Base-by-base conservation (phyloP, 2,113 vertebrate species). In the Brienomyrus longianalis region DNA sequence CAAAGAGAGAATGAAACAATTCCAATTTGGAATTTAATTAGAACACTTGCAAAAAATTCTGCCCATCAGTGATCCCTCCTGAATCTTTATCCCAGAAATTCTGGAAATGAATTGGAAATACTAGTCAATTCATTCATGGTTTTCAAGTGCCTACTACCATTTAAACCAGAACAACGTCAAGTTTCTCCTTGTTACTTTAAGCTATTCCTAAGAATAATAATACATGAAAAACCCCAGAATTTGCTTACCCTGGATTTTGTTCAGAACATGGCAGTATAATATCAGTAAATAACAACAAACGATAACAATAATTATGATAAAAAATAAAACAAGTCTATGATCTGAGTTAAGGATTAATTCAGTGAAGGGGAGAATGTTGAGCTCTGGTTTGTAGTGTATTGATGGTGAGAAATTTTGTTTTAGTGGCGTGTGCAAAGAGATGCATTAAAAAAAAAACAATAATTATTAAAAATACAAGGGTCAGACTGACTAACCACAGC, bases 191-290 rank as follows among this genome's bases (percentile, higher is more conserved):
- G 97, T 98, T 97, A 98, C 97, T 95, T 97, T 97, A 95, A 98
- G 97, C 97, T 99, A 99, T 99, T 99, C 98, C 98, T 98, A 98
- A 98, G 98, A 99, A 99, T 99, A 99, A 99, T 99, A 99, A 99
- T 98, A 98, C 98, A 97, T 97, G 96, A 96, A 97, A 97, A 98
- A 97, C 94, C 96, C 97, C 98, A 99, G 98, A 98, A 97, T 97
- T 95, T 91, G 95, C 97, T 97, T 97, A 98, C 97, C 97, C 97
- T 98, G 98, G 98, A 98, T 98, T 98, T 97, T 95, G 96, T 96
- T 95, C 95, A 96, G 96, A 98, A 96, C 94, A 97, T 97, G 97
- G 97, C 97, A 97, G 97, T 97, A 96, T 95, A 97, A 96, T 95
- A 96, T 95, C 96, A 95, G 96, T 94, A 96, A 96, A 95, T 94